phyloP scores from a whole-genome alignment of 2,797 vertebrate species.

The Thalassophryne amazonica region DNA sequence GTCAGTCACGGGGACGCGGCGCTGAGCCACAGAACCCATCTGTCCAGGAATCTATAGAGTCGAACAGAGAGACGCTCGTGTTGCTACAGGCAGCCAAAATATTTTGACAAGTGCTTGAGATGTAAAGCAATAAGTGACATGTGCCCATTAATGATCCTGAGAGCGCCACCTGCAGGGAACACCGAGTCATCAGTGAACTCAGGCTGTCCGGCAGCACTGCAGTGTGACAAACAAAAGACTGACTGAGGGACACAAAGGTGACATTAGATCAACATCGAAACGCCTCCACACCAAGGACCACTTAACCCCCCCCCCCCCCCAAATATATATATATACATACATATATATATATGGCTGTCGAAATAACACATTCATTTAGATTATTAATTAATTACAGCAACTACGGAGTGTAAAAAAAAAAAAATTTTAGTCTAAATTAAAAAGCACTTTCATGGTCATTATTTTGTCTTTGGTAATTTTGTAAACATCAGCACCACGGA shows the following conservation, averaged over 20 bases:
- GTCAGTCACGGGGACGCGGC: constrained; percentile 59
- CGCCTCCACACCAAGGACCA: no score
- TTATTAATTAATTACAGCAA: no score
- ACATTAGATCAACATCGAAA: no score
- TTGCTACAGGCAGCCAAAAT: constrained; percentile 34
- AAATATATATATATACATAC: no score
- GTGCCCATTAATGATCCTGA: background rate
- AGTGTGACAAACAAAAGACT: constrained; percentile 1
- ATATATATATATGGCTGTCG: no score
- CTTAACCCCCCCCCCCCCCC: no score
- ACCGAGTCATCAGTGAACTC: constrained; percentile 31
- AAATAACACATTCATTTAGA: no score
- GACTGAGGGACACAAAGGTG: constrained; percentile 8
- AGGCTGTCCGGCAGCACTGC: background rate
- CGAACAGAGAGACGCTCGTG: constrained; percentile 17
- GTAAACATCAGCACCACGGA: no score
- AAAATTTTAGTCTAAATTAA: no score
- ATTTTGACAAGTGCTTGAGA: constrained; percentile 42
- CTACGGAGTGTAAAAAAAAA: no score
- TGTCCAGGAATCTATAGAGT: constrained; percentile 59
- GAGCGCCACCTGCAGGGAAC: constrained; percentile 30
- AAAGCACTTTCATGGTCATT: no score
- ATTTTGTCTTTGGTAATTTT: no score
- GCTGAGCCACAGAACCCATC: constrained; percentile 42
- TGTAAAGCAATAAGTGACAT: constrained; percentile 19